These are phyloP conservation scores for Pygoscelis antarcticus DNA, from an alignment of 2,113 vertebrate genomes.

Conservation along the genomic window DNA sequence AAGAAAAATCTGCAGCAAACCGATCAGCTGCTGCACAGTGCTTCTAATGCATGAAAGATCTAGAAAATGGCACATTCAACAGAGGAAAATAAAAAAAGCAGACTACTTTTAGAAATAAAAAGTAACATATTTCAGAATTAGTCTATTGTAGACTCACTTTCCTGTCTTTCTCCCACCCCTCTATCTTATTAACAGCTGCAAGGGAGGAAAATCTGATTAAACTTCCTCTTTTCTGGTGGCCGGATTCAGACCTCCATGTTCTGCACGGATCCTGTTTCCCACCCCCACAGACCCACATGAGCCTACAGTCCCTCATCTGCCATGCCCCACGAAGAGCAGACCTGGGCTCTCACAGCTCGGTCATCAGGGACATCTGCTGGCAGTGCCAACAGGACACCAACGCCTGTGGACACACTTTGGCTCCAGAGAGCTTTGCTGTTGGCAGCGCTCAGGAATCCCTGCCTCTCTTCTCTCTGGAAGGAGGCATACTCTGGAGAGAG, in stretches of 20 bases:
- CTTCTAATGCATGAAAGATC: neutral
- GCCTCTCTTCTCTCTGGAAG: neutral
- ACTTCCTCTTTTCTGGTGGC: neutral
- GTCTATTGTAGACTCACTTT: neutral
- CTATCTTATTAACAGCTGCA: neutral
- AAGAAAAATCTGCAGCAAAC: neutral
- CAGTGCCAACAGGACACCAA: neutral
- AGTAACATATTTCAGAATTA: neutral
- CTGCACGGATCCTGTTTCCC: neutral
- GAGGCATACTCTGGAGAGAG: neutral
- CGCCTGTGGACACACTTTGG: neutral
- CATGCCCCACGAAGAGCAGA: neutral
- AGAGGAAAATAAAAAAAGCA: neutral
- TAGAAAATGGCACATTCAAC: neutral
- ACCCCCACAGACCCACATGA: neutral
- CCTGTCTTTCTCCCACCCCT: neutral
- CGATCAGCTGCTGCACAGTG: neutral
- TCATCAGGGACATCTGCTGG: rapidly evolving
- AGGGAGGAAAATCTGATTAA: neutral
- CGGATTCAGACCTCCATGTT: neutral
- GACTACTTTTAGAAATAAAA: neutral
- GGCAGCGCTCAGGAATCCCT: neutral
- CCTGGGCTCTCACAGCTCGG: neutral
- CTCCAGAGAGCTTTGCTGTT: neutral
- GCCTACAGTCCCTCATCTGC: neutral